phyloP scores from a whole-genome alignment of 2,113 vertebrate genomes.

The Ammodytes marinus region DNA sequence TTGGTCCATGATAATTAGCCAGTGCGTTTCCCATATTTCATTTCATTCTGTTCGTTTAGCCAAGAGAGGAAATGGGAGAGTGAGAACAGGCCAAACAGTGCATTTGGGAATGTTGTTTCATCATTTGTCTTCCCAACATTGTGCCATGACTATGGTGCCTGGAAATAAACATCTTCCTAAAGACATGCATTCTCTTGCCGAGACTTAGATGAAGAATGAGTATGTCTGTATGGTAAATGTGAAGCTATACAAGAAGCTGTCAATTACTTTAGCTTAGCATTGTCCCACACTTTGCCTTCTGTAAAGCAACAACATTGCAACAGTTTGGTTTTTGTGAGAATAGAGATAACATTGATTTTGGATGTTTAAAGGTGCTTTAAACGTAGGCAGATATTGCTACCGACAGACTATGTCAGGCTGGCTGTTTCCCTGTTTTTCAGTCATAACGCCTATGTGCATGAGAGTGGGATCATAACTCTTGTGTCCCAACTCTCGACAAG shows the following conservation, averaged over 20 bases:
- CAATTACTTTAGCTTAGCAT: neutral
- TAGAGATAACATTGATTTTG: too few relatives aligned
- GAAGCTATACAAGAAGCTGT: neutral
- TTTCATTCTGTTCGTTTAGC: conserved; percentile 12
- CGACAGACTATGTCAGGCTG: neutral
- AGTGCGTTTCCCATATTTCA: conserved; percentile 14
- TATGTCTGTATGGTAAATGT: neutral
- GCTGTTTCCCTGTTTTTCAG: neutral
- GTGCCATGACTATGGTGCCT: neutral
- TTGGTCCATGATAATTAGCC: conserved; percentile 37
- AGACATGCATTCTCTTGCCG: neutral
- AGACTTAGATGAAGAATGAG: too few relatives aligned
- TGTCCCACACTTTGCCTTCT: too few relatives aligned
- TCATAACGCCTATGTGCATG: neutral
- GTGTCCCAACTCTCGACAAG: neutral
- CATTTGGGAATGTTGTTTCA: conserved; percentile 8
- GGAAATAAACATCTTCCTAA: neutral
- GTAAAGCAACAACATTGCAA: neutral
- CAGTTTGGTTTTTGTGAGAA: neutral
- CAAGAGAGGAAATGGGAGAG: conserved; percentile 38
- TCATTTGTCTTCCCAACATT: neutral
- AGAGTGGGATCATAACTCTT: neutral
- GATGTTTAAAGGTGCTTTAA: neutral
- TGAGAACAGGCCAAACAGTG: conserved; percentile 1
- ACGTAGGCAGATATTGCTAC: neutral